Conservation (phyloP, 2,888 invertebrate species). For the Anodontia alba region DNA sequence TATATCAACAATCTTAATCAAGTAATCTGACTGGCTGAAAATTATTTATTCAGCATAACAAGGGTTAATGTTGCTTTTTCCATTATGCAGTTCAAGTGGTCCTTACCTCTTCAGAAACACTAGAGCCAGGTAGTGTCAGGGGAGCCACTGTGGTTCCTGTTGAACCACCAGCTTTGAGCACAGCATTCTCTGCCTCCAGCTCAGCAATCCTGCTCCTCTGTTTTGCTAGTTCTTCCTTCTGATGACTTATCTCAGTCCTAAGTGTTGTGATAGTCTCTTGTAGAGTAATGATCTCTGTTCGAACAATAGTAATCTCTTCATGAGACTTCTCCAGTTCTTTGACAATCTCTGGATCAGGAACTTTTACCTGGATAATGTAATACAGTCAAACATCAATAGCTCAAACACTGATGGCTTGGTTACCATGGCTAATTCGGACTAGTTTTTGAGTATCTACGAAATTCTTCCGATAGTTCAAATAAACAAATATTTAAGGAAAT, state of each 20-base stretch:
- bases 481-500: too few relatives aligned
- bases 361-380: constrained; percentile 71
- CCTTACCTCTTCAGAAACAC: constrained; percentile 46
- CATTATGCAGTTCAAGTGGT: too few relatives aligned
- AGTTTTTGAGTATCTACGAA: too few relatives aligned
- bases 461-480: too few relatives aligned
- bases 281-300: constrained; percentile 62
- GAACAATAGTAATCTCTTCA: constrained; percentile 67
- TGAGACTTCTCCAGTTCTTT: constrained; percentile 72
- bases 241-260: constrained; percentile 60
- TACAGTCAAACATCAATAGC: too few relatives aligned
- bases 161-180: constrained; percentile 52
- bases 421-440: too few relatives aligned
- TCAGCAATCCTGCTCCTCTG: constrained; percentile 54
- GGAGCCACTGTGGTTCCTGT: constrained; percentile 29
- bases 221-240: constrained; percentile 58
- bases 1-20: too few relatives aligned
- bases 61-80: too few relatives aligned
- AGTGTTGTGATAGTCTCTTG: constrained; percentile 65
- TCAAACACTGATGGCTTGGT: too few relatives aligned
- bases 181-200: constrained; percentile 60
- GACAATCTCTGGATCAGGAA: constrained; percentile 78
- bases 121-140: constrained; percentile 4
- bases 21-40: too few relatives aligned
- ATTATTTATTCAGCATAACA: too few relatives aligned